Evolutionary conservation across 2,888 invertebrate genomes (phyloP), one percentile per base, ranked within the genome.

Genomic region (Elaeidobius kamerunicus): DNA sequence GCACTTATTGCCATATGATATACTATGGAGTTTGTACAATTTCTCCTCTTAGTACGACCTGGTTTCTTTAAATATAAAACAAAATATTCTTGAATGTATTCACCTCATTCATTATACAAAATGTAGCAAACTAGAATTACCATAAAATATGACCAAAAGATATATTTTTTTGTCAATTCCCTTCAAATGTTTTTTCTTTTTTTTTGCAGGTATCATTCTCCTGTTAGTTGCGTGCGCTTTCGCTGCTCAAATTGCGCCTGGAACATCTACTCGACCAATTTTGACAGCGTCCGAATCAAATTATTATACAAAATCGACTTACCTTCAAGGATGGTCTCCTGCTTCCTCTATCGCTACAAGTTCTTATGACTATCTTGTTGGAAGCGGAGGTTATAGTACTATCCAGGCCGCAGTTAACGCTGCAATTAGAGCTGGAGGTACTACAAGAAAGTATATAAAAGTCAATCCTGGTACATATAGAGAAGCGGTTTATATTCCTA

Each of bases 371-470:
- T 52, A 47, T 19, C 16, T 20, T 7, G 52, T 52, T 16, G 46
- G 52, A 7, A 47, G 42, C 28, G 23, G 38, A 7, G 40, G 52
- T 2, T 46, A 42, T 28, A 47, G 36, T 23, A 52, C 52, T 4
- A 52, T 52, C 9, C 52, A 52, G 20, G 35, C 41, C 7, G 52
- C 52, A 6, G 42, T 52, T 2, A 52, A 52, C 15, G 52, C 47
- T 16, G 52, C 52, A 9, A 38, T 52, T 14, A 41, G 34, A 2
- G 36, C 41, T 7, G 47, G 47, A 19, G 46, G 46, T 20, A 41
- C 42, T 5, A 42, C 46, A 1, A 52, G 52, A 46, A 46, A 52
- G 16, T 43, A 52, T 19, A 52, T 52, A 16, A 52, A 52, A 42
- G 41, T 52, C 19, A 35, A 12, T 7, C 23, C 52, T 28, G 52